Conservation (phyloP, 1,140 invertebrate species). For the Hydropsyche tenuis region DNA sequence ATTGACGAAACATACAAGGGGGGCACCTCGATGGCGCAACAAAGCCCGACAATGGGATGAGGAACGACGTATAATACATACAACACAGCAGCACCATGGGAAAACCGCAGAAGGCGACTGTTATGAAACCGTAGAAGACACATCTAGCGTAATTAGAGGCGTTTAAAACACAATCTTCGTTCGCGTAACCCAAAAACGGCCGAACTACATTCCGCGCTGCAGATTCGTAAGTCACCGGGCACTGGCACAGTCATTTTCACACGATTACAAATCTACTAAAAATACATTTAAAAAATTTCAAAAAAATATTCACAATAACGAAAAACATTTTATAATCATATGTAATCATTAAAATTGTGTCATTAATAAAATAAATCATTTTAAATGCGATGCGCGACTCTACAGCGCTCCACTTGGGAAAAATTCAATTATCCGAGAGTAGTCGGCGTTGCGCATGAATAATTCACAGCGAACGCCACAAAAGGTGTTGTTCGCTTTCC, state of each 20-base stretch:
- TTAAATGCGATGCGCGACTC: neutral
- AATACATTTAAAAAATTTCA: neutral
- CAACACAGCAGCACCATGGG: conserved; percentile 21
- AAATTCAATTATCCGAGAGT: conserved; percentile 19
- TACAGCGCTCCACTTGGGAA: neutral
- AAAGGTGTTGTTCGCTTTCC: conserved; percentile 32
- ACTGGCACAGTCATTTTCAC: neutral
- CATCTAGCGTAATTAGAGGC: conserved; percentile 31
- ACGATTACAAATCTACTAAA: neutral
- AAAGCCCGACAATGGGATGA: conserved; percentile 27
- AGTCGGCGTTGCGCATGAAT: conserved; percentile 17
- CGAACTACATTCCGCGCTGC: conserved; percentile 27
- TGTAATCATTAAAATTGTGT: neutral
- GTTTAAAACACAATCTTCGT: conserved; percentile 37
- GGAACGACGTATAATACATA: neutral
- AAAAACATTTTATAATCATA: neutral
- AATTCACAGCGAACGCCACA: conserved; percentile 25
- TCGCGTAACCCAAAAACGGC: conserved; percentile 11
- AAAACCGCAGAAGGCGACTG: neutral
- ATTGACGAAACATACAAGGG: conserved; percentile 4
- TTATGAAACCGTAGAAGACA: conserved; percentile 29
- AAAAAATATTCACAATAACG: neutral
- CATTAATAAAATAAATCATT: neutral
- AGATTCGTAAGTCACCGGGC: conserved; percentile 6
- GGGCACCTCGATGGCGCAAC: neutral